These are phyloP conservation scores for Pterocles gutturalis DNA, from an alignment of 2,113 vertebrate species.

Conservation along the genomic window DNA sequence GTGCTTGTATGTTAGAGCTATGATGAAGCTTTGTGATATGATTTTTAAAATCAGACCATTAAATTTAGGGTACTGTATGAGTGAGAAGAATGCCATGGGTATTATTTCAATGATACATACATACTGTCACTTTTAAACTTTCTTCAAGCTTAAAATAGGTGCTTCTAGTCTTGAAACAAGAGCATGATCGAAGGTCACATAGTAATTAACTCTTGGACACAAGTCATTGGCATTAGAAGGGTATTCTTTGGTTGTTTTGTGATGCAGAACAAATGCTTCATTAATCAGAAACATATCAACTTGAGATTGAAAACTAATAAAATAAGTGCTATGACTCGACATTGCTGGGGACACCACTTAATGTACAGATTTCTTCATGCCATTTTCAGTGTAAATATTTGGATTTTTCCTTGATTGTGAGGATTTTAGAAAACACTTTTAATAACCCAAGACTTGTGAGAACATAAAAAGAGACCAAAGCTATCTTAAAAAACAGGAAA, in stretches of 20 bases:
- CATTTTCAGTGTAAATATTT: background rate
- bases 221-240: slow-evolving; percentile 64
- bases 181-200: slow-evolving; percentile 38
- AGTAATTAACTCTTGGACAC: slow-evolving; percentile 67
- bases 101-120: background rate
- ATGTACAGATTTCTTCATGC: background rate
- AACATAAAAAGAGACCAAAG: background rate
- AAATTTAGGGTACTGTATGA: no score
- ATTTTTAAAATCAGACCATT: background rate
- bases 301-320: slow-evolving; percentile 57
- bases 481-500: background rate
- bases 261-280: slow-evolving; percentile 73
- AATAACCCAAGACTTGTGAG: background rate
- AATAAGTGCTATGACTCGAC: slow-evolving; percentile 7
- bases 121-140: background rate
- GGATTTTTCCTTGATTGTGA: background rate
- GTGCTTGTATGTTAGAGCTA: background rate
- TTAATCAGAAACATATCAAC: slow-evolving; percentile 71
- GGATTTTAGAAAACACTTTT: background rate
- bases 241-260: slow-evolving; percentile 67
- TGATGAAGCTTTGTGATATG: background rate
- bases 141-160: background rate
- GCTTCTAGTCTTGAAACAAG: slow-evolving; percentile 30
- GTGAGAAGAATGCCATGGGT: background rate
- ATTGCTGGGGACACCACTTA: background rate